Evolutionary conservation across 2,797 vertebrate genomes (phyloP).

Genomic region (Oceanodroma leucorhoa): DNA sequence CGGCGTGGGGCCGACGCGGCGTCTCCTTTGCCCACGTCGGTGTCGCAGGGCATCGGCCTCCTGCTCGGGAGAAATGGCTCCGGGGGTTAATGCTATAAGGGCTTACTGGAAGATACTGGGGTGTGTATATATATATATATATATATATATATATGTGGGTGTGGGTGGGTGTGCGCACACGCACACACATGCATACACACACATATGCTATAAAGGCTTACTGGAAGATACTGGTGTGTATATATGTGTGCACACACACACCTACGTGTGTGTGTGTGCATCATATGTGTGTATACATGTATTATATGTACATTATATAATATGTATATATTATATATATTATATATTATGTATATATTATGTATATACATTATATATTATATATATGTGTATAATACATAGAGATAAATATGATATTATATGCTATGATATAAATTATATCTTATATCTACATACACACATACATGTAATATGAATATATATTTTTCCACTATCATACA

Average conservation of each 20-base stretch:
- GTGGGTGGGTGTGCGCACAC: too few species aligned
- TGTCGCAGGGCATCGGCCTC: background rate
- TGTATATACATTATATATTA: background rate
- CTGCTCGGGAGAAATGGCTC: background rate
- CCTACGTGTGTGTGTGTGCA: too few species aligned
- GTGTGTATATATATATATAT: background rate
- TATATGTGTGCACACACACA: too few species aligned
- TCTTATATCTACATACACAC: background rate
- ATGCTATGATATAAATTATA: background rate
- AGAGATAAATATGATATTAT: background rate
- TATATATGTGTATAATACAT: too few species aligned
- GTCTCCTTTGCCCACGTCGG: accelerated
- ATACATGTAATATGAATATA: background rate
- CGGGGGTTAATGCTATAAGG: background rate
- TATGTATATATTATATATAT: background rate
- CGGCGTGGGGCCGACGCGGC: accelerated
- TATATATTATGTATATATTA: background rate
- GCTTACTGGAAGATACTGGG: too few species aligned
- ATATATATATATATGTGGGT: too few species aligned
- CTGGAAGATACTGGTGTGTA: too few species aligned
- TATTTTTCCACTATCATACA: too few species aligned
- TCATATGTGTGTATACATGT: too few species aligned
- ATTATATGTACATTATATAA: too few species aligned
- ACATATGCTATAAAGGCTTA: too few species aligned
- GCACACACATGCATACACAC: too few species aligned